A percentile compares a stretch with the other conserved stretches of the same genome.
phyloP scores from a whole-genome alignment of 1,140 invertebrate genomes.

The Gryon sp. region DNA sequence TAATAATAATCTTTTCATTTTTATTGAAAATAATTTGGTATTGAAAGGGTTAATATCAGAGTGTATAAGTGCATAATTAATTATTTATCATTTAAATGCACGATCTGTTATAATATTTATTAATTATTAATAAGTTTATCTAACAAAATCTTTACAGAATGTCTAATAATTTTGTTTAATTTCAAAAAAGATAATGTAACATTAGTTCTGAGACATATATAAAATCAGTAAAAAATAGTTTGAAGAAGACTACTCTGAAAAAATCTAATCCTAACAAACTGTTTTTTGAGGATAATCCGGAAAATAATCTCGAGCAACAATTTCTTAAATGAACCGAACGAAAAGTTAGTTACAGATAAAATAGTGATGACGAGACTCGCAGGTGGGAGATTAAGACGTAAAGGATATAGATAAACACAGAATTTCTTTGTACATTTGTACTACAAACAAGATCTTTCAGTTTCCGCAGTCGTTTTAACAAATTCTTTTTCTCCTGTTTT shows the following conservation, averaged over 20 bases:
- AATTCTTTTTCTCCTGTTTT: not conserved
- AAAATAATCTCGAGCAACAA: not conserved
- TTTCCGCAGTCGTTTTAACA: not conserved
- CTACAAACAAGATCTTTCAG: not conserved
- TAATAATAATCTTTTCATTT: no score
- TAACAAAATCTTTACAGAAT: no score
- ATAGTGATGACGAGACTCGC: not conserved
- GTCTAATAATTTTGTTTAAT: no score
- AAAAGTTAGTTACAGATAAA: not conserved
- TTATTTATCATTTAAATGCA: no score
- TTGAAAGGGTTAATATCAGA: no score
- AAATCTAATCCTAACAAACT: not conserved
- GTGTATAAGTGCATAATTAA: no score
- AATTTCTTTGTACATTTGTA: conserved; percentile 3
- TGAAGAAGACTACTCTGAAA: not conserved
- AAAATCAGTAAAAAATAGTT: not conserved
- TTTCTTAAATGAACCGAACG: not conserved
- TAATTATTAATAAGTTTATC: no score
- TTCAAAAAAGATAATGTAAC: no score
- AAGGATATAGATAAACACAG: not conserved
- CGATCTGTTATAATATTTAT: no score
- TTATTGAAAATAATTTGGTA: no score
- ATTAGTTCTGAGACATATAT: no score
- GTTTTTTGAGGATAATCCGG: not conserved
- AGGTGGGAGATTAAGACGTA: conserved; percentile 5